Conservation (phyloP, 1,140 invertebrate genomes). For the Papilio machaon region DNA sequence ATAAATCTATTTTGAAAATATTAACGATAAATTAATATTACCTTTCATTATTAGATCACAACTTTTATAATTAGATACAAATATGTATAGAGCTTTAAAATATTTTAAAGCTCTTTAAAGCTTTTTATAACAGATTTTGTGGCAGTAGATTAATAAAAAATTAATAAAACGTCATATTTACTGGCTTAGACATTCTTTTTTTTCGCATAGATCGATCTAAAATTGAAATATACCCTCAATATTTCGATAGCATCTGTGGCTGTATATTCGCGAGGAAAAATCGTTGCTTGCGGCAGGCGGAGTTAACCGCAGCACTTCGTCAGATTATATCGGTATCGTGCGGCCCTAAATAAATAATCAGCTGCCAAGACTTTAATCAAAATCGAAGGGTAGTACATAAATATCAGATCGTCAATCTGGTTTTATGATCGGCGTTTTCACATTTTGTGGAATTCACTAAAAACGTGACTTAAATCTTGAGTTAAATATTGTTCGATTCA, state of each 20-base stretch:
- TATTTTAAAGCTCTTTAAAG: too few species aligned
- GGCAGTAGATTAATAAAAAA: too few species aligned
- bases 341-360: slow-evolving; percentile 4
- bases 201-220: neutral
- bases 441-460: neutral
- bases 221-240: slow-evolving; percentile 28
- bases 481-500: neutral
- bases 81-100: neutral
- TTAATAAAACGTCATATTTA: too few species aligned
- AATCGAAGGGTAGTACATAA: neutral
- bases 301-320: slow-evolving; percentile 23
- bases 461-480: neutral
- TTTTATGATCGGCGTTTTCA: slow-evolving; percentile 1
- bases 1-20: neutral
- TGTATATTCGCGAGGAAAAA: slow-evolving; percentile 19
- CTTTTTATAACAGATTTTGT: too few species aligned
- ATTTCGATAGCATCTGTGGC: slow-evolving; percentile 26
- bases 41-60: neutral
- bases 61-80: neutral
- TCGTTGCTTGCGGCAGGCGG: slow-evolving; percentile 18
- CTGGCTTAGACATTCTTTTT: neutral
- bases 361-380: neutral
- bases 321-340: slow-evolving; percentile 19
- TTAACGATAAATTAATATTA: neutral
- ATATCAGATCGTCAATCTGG: slow-evolving; percentile 5